phyloP scores from a whole-genome alignment of 1,140 invertebrate genomes.

The Zaprionus vittiger region DNA sequence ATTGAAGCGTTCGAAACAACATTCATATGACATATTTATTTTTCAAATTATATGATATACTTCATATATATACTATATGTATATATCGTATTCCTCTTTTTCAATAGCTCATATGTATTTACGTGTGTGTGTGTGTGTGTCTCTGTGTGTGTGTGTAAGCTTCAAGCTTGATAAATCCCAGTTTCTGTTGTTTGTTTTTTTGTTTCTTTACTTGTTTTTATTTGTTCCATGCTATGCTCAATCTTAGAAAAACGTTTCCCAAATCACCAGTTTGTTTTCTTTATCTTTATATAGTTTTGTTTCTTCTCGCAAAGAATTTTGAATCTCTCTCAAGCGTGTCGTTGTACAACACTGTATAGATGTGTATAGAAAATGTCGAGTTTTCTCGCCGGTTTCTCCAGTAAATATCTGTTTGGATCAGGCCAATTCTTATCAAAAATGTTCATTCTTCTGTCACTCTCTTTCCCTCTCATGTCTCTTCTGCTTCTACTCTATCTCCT shows the following conservation, averaged over 20 bases:
- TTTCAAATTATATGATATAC: slow-evolving; percentile 29
- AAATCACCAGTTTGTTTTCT: slow-evolving; percentile 59
- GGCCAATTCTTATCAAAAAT: slow-evolving; percentile 31
- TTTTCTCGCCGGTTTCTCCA: neutral
- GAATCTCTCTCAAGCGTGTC: slow-evolving; percentile 43
- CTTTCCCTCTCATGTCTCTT: slow-evolving; percentile 6
- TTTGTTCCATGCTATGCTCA: slow-evolving; percentile 49
- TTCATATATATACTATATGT: slow-evolving; percentile 18
- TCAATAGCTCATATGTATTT: slow-evolving; percentile 40
- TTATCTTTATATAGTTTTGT: slow-evolving; percentile 47
- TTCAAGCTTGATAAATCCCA: slow-evolving; percentile 79
- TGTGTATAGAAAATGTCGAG: slow-evolving; percentile 34
- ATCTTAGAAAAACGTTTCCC: slow-evolving; percentile 49
- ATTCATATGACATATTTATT: slow-evolving; percentile 39
- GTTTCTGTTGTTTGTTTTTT: slow-evolving; percentile 60
- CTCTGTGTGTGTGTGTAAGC: slow-evolving; percentile 56
- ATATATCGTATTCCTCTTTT: slow-evolving; percentile 16
- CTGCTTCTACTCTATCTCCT: neutral
- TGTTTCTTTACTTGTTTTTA: slow-evolving; percentile 30
- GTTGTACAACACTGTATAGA: slow-evolving; percentile 47
- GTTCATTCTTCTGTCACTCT: neutral
- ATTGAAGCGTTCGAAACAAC: slow-evolving; percentile 43
- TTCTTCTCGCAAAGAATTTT: slow-evolving; percentile 77
- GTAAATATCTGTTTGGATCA: slow-evolving; percentile 34
- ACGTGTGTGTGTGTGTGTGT: slow-evolving; percentile 38